Evolutionary conservation across 2,888 invertebrate species (phyloP).

Genomic region (Agrotis clavis): DNA sequence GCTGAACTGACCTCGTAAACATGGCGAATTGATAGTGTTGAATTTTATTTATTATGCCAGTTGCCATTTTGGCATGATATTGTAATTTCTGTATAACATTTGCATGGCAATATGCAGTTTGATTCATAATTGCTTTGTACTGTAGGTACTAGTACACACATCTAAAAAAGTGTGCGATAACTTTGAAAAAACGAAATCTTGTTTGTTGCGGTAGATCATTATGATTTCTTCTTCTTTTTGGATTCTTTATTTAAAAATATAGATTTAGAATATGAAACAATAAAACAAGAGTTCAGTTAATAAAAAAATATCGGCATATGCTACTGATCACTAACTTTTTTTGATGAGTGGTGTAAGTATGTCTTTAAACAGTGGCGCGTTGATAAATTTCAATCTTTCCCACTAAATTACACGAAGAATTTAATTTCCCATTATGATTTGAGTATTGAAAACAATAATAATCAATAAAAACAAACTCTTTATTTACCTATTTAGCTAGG

Average conservation of each 20-base stretch:
- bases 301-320: too few relatives aligned
- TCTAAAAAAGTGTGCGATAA: too few relatives aligned
- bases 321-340: too few relatives aligned
- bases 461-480: not conserved
- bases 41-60: constrained; percentile 11
- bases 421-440: not conserved
- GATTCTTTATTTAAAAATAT: too few relatives aligned
- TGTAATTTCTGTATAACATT: constrained; percentile 31
- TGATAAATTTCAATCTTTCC: not conserved
- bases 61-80: constrained; percentile 7
- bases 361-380: not conserved
- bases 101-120: constrained; percentile 36
- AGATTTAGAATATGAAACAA: too few relatives aligned
- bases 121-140: constrained; percentile 12
- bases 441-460: not conserved
- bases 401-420: not conserved
- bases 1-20: constrained; percentile 29
- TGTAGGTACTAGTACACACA: too few relatives aligned
- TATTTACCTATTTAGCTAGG: not conserved
- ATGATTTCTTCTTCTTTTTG: too few relatives aligned
- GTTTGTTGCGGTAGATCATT: too few relatives aligned
- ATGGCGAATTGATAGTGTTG: constrained; percentile 34
- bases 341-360: too few relatives aligned
- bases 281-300: too few relatives aligned
- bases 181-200: too few relatives aligned